Percentiles rank a stretch among this genome's conserved stretches.
Conservation (phyloP, 1,140 invertebrate species). For the Diachasma alloeum region DNA sequence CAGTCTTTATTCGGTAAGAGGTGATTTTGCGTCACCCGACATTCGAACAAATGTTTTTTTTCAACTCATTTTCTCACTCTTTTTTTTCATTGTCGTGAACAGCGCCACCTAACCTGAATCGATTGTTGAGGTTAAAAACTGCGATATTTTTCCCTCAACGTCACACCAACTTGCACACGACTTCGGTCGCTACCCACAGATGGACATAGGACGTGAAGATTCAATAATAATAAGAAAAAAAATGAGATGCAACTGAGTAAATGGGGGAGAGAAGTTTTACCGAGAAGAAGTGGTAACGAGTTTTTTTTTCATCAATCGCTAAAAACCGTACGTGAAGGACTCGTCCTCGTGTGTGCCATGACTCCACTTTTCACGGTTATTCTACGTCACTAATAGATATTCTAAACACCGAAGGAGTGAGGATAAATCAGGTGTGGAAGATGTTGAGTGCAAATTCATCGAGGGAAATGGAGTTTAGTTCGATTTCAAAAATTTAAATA, state of each 20-base stretch:
- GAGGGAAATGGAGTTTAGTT: slow-evolving; percentile 47
- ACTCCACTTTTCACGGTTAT: slow-evolving; percentile 3
- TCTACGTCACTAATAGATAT: background rate
- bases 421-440: slow-evolving; percentile 26
- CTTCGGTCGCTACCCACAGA: background rate
- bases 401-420: background rate
- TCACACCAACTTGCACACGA: slow-evolving; percentile 19
- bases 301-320: background rate
- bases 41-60: background rate
- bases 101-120: slow-evolving; percentile 27
- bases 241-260: slow-evolving; percentile 1
- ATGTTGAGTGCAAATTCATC: slow-evolving; percentile 42
- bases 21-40: slow-evolving; percentile 16
- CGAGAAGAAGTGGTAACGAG: background rate
- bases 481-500: slow-evolving; percentile 38
- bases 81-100: slow-evolving; percentile 26
- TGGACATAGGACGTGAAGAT: slow-evolving; percentile 7
- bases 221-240: slow-evolving; percentile 5
- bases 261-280: background rate
- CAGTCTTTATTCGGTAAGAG: slow-evolving; percentile 21
- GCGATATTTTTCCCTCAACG: slow-evolving; percentile 11
- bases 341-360: slow-evolving; percentile 4
- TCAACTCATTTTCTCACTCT: background rate
- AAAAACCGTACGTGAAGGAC: background rate
- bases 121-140: slow-evolving; percentile 8